Conservation (phyloP, 2,797 vertebrate genomes). For the Benthosema pterotum region DNA sequence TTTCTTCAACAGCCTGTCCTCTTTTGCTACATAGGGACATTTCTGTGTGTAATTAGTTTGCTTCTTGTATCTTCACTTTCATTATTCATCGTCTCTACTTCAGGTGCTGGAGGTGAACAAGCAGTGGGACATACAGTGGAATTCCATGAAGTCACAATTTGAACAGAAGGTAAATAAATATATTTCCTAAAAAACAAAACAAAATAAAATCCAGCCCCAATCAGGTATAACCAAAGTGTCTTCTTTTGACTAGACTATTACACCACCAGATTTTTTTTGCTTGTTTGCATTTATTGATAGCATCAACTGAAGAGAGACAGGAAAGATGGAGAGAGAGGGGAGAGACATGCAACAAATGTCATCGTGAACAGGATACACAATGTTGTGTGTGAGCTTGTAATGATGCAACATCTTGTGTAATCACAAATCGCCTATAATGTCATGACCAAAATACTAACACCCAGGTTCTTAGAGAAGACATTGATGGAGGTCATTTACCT, state of each 20-base stretch:
- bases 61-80: slow-evolving; percentile 41
- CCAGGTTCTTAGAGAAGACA: too few relatives aligned
- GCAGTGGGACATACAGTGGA: slow-evolving; percentile 99
- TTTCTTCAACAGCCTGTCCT: slow-evolving; percentile 43
- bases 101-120: slow-evolving; percentile 99
- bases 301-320: too few relatives aligned
- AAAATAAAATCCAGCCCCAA: neutral
- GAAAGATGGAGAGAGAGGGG: too few relatives aligned
- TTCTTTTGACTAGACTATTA: neutral
- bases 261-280: too few relatives aligned
- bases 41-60: slow-evolving; percentile 56
- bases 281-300: too few relatives aligned
- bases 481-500: neutral
- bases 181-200: too few relatives aligned
- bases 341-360: too few relatives aligned
- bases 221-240: neutral
- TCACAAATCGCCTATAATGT: too few relatives aligned
- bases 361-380: too few relatives aligned
- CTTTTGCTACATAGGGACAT: slow-evolving; percentile 64
- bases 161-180: slow-evolving; percentile 93
- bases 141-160: slow-evolving; percentile 96
- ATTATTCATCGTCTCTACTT: slow-evolving; percentile 39
- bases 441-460: too few relatives aligned
- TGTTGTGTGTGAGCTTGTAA: too few relatives aligned
- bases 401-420: too few relatives aligned